Evolutionary conservation across 2,888 invertebrate genomes (phyloP).

Genomic region (Ferrisia virgata): DNA sequence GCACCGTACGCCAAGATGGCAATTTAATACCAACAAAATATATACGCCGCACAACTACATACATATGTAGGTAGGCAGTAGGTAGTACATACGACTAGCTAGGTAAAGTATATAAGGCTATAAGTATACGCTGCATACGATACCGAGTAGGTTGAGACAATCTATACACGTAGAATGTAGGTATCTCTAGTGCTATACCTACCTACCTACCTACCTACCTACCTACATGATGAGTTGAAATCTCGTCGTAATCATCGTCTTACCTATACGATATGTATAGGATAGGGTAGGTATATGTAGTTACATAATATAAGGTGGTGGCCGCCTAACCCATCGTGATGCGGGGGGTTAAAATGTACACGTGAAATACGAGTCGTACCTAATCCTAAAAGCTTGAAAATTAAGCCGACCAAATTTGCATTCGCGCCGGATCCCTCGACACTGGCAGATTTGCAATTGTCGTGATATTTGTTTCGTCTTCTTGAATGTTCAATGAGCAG

Average conservation of each 20-base stretch:
- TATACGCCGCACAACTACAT: neutral
- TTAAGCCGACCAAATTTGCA: conserved; percentile 5
- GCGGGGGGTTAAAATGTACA: neutral
- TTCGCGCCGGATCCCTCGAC: neutral
- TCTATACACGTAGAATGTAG: no score
- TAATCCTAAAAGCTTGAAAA: neutral
- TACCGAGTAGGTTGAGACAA: no score
- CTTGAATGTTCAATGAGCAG: conserved; percentile 7
- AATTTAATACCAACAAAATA: neutral
- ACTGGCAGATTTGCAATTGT: conserved; percentile 14
- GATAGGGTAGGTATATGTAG: no score
- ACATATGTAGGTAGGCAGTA: no score
- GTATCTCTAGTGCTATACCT: no score
- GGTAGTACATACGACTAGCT: neutral
- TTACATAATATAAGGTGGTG: no score
- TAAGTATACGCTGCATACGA: no score
- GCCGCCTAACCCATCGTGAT: neutral
- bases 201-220: no score
- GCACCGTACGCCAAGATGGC: neutral
- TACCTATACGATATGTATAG: no score
- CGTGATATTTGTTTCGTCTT: conserved; percentile 13
- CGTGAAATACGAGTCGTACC: conserved; percentile 1
- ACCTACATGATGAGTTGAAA: neutral
- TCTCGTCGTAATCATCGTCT: neutral
- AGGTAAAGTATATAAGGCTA: neutral